Percentiles rank a stretch among this genome's conserved stretches.
These are phyloP conservation scores for Onychomys leucogaster DNA, from an alignment of 2,797 vertebrate species.

Conservation along the genomic window DNA sequence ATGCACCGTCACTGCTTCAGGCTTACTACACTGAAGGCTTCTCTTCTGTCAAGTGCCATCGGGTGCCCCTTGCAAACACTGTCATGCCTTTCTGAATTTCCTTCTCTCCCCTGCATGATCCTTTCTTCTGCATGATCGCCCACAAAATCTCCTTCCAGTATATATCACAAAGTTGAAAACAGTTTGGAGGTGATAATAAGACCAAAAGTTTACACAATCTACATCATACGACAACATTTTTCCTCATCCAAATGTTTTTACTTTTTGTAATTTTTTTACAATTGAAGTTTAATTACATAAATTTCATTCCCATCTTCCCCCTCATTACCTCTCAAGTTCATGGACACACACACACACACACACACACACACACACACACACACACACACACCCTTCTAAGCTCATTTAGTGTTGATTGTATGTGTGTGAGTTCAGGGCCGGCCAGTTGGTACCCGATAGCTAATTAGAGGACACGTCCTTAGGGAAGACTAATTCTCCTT, in stretches of 20 bases:
- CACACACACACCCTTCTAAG: background rate
- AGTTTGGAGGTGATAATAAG: conserved; percentile 8
- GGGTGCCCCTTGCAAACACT: background rate
- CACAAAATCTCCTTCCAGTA: background rate
- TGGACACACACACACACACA: background rate
- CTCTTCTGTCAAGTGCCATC: background rate
- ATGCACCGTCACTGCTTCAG: background rate
- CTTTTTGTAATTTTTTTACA: background rate
- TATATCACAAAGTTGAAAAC: background rate
- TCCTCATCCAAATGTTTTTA: background rate
- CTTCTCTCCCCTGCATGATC: background rate
- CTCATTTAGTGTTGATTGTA: background rate
- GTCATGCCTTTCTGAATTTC: background rate
- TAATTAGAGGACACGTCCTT: background rate
- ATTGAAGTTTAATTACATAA: background rate
- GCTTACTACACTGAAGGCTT: background rate
- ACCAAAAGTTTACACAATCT: background rate
- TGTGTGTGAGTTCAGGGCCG: background rate
- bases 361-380: background rate
- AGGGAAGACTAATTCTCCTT: background rate
- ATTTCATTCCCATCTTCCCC: background rate
- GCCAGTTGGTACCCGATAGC: background rate
- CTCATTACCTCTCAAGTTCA: background rate
- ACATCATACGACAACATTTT: background rate
- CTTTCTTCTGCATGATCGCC: background rate